A percentile compares a stretch with the other conserved stretches of the same genome.
Conservation (phyloP, 2,888 invertebrate species). For the Leucozona laternaria region DNA sequence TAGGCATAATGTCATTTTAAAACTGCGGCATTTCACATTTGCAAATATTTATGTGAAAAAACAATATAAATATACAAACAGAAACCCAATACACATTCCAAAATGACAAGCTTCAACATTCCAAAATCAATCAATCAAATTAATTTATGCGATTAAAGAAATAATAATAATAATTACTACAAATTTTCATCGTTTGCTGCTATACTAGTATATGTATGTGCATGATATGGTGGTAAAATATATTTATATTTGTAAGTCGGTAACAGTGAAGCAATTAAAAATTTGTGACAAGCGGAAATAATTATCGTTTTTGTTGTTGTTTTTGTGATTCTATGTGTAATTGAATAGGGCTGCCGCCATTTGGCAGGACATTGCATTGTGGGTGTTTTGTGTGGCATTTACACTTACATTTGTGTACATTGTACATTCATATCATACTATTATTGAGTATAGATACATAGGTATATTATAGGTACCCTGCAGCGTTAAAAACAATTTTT, state of each 20-base stretch:
- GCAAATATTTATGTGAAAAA: neutral
- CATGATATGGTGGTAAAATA: too few relatives aligned
- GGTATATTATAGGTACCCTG: neutral
- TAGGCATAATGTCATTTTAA: slow-evolving; percentile 9
- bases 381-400: neutral
- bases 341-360: slow-evolving; percentile 16
- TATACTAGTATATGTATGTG: neutral
- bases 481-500: neutral
- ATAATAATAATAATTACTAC: slow-evolving; percentile 58
- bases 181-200: slow-evolving; percentile 15
- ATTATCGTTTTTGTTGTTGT: slow-evolving; percentile 2
- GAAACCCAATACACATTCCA: neutral
- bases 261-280: slow-evolving; percentile 19
- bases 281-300: slow-evolving; percentile 40
- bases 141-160: slow-evolving; percentile 57
- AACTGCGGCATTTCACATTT: slow-evolving; percentile 40
- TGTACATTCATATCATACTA: too few relatives aligned
- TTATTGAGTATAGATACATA: too few relatives aligned
- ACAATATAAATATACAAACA: neutral
- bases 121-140: slow-evolving; percentile 69
- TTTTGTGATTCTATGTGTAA: neutral
- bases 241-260: neutral
- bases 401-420: neutral
- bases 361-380: slow-evolving; percentile 38
- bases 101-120: slow-evolving; percentile 39